Evolutionary conservation across 2,888 invertebrate genomes (phyloP).

Genomic region (Chymomyza procnemis): DNA sequence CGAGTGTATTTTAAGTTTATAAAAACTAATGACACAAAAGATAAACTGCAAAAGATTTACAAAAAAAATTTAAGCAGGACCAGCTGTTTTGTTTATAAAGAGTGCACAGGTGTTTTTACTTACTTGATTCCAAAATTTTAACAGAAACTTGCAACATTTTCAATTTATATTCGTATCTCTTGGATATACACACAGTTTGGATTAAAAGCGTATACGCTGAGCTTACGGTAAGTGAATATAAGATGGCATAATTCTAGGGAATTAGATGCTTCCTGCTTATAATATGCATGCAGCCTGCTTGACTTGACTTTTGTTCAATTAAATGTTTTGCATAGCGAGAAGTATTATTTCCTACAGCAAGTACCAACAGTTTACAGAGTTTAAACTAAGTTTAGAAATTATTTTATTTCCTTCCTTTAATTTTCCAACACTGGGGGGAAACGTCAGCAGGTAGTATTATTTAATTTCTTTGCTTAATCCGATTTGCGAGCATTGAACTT

Average conservation of each 20-base stretch:
- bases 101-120: neutral
- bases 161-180: neutral
- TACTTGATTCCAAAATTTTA: neutral
- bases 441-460: conserved; percentile 37
- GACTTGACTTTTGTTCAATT: neutral
- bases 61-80: neutral
- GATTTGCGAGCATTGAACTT: conserved; percentile 76
- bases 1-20: neutral
- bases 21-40: neutral
- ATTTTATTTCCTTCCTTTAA: conserved; percentile 17
- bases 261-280: neutral
- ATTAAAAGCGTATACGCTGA: neutral
- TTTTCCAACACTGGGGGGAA: conserved; percentile 9
- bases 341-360: neutral
- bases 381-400: neutral
- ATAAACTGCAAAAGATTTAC: neutral
- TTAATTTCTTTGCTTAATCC: conserved; percentile 72
- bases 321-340: neutral
- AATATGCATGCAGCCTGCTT: neutral
- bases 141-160: neutral
- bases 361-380: neutral
- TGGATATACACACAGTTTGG: neutral
- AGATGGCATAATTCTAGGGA: neutral
- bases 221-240: neutral
- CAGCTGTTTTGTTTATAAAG: neutral